These are phyloP conservation scores for Paracentrotus lividus DNA, from an alignment of 53 echinoderm and acorn worm species.

Conservation along the genomic window DNA sequence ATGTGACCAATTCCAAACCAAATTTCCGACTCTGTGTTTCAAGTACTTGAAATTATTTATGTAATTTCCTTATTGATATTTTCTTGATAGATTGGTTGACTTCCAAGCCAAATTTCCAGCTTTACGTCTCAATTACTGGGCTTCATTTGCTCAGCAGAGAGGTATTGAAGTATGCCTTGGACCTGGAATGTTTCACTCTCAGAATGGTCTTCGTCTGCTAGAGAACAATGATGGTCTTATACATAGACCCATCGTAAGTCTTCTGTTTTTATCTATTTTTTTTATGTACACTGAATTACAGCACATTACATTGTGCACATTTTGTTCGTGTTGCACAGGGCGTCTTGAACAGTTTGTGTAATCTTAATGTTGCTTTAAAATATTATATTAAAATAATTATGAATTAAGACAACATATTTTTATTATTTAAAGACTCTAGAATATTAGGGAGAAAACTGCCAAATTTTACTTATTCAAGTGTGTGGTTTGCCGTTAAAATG, in stretches of 20 bases:
- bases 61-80: neutral
- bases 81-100: conserved; percentile 78
- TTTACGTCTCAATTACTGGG: conserved; percentile 94
- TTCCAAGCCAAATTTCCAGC: conserved; percentile 88
- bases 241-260: conserved; percentile 87
- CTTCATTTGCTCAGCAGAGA: conserved; percentile 89
- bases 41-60: neutral
- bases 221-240: conserved; percentile 83
- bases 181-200: conserved; percentile 81
- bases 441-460: neutral
- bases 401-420: too few species aligned
- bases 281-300: too few species aligned
- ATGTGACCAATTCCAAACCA: too few species aligned
- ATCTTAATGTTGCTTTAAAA: too few species aligned
- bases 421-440: too few species aligned
- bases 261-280: too few species aligned
- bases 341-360: too few species aligned
- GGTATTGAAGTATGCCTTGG: conserved; percentile 95
- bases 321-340: too few species aligned
- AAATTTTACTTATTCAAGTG: neutral
- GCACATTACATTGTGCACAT: too few species aligned
- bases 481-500: neutral
- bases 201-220: conserved; percentile 78
- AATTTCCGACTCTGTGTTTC: too few species aligned
- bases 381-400: too few species aligned